A percentile compares a stretch with the other conserved stretches of the same genome.
These are phyloP conservation scores for Catocala sponsa DNA, from an alignment of 2,888 invertebrate genomes.

Conservation along the genomic window DNA sequence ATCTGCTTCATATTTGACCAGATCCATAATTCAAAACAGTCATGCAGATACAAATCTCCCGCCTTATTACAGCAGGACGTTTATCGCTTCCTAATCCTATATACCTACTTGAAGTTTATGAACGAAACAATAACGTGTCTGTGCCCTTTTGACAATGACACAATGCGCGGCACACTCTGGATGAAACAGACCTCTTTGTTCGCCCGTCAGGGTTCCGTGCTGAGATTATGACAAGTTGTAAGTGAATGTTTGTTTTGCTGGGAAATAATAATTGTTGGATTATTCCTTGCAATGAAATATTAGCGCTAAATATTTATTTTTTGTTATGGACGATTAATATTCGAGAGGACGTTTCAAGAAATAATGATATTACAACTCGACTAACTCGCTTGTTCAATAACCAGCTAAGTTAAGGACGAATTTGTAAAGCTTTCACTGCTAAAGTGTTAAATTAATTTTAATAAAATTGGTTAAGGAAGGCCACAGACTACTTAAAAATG, in stretches of 20 bases:
- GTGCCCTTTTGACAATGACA: slow-evolving; percentile 67
- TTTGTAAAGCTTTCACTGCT: too few relatives aligned
- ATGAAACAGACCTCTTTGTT: slow-evolving; percentile 49
- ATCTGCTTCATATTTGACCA: neutral
- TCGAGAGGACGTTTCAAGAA: too few relatives aligned
- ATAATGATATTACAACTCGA: too few relatives aligned
- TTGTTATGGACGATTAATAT: too few relatives aligned
- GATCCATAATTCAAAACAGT: neutral
- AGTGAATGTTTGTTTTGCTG: slow-evolving; percentile 21
- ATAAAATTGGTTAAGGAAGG: too few relatives aligned
- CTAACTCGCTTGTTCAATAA: too few relatives aligned
- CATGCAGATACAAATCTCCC: slow-evolving; percentile 11
- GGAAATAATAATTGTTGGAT: too few relatives aligned
- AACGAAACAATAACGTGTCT: slow-evolving; percentile 68
- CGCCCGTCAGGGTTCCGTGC: slow-evolving; percentile 61
- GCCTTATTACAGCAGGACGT: slow-evolving; percentile 16
- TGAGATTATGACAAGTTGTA: slow-evolving; percentile 23
- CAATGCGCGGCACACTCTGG: slow-evolving; percentile 67
- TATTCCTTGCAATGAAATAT: too few relatives aligned
- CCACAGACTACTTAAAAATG: too few relatives aligned
- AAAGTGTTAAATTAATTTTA: too few relatives aligned
- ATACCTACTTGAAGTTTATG: slow-evolving; percentile 39
- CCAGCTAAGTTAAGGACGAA: too few relatives aligned
- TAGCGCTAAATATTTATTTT: too few relatives aligned
- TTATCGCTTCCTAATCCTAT: slow-evolving; percentile 51